phyloP scores from a whole-genome alignment of 1,140 invertebrate genomes.

The Zelostemma sp. region DNA sequence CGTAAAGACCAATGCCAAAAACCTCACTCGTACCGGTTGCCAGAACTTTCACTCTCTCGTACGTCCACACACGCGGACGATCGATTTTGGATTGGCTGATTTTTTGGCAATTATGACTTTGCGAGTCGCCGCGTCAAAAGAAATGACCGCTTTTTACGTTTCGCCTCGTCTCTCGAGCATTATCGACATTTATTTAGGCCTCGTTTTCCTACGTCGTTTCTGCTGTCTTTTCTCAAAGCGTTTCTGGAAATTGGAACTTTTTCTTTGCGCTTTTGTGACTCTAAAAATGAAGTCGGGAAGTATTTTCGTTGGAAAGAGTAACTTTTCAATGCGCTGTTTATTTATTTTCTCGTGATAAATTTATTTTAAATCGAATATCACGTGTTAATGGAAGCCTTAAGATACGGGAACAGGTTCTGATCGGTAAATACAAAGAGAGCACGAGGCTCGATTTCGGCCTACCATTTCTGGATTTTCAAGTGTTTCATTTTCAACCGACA shows the following conservation, averaged over 20 bases:
- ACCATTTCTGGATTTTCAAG: slow-evolving; percentile 36
- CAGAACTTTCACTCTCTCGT: slow-evolving; percentile 67
- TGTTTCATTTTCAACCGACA: slow-evolving; percentile 61
- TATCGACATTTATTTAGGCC: no score
- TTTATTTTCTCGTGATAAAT: not conserved
- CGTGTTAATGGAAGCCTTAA: slow-evolving; percentile 1
- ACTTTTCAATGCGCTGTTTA: not conserved
- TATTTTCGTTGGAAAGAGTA: no score
- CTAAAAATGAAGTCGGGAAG: no score
- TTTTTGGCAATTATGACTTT: slow-evolving; percentile 34
- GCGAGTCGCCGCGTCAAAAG: no score
- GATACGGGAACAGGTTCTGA: not conserved
- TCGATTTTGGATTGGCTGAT: slow-evolving; percentile 14
- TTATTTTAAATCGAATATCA: not conserved
- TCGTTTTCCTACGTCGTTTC: no score
- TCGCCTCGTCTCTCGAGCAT: no score
- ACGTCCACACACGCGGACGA: slow-evolving; percentile 1
- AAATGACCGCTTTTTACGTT: no score
- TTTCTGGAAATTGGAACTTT: no score
- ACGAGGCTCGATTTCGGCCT: slow-evolving; percentile 16
- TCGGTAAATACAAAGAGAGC: not conserved
- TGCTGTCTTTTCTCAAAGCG: no score
- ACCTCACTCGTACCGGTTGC: slow-evolving; percentile 50
- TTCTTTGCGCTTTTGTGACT: no score
- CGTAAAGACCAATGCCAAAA: slow-evolving; percentile 67